Evolutionary conservation across 2,797 vertebrate genomes (phyloP), one percentile per base, ranked within the genome.

Genomic region (Diplodus sargus): DNA sequence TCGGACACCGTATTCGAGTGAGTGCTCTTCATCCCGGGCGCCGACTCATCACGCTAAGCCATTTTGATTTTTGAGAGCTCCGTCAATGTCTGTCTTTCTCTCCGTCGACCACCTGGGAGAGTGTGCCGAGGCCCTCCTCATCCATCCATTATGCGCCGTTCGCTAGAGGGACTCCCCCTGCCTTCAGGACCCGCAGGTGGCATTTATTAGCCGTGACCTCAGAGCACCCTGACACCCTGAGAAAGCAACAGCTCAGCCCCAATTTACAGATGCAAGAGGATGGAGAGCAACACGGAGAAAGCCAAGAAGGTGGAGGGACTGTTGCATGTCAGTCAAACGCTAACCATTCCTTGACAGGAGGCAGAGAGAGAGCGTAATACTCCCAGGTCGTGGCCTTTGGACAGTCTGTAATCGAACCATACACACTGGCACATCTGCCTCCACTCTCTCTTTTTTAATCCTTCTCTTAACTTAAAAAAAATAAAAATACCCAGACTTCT

Each of bases 51-150:
- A 81, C 59, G 39, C 53, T 78, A 53, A 60, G 51, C 60, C 60
- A 63, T 81, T 84, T 70, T 43, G 72, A 80, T 83, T 86, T 84
- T 53, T 51, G 56, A 66, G 73, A 68, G 85, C 61, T 69, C 71
- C 34, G 20, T 82, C 49, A 23, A 52, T 52, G 22, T 62, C 58
- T 52, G 56, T 51, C 57, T 78, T 25, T 76, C 39, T 76, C 67
- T 66, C 22, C 56, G 47, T 20, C 64, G 42, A 64, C 34, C 57
- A 82, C 73, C 66, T 77, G 52, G 57, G 65, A 66, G 70, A 66
- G 70, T 53, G 56, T 52, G 66, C 39, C 1, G 23, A 51, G 67
- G 69, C 53, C 23, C 57, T 75, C 52, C 20, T 67, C 17, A 23
- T 74, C 16, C 61, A 66, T 71, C 72, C 54, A 52, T 78, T 70